Percentiles rank a stretch among this genome's conserved stretches.
These are phyloP conservation scores for Apotomis capreana DNA, from an alignment of 2,888 invertebrate genomes.

Conservation along the genomic window DNA sequence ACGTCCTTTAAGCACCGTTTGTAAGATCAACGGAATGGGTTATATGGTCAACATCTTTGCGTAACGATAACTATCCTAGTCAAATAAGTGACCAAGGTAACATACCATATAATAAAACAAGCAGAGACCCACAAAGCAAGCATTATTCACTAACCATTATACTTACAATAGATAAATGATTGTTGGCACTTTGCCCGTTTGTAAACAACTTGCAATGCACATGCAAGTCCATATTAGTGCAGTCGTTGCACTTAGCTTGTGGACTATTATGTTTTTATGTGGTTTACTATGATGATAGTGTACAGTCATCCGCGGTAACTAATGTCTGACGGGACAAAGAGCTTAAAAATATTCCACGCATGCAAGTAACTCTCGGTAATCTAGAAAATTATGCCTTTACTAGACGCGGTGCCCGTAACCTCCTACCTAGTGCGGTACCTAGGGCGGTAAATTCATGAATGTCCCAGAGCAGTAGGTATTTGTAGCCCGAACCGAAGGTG, in stretches of 20 bases:
- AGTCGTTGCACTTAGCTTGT: neutral
- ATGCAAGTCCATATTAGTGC: conserved; percentile 8
- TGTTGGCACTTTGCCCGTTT: conserved; percentile 15
- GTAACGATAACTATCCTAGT: neutral
- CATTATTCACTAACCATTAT: conserved; percentile 14
- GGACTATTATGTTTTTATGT: conserved; percentile 4
- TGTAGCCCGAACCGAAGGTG: too few species aligned
- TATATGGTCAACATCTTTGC: too few species aligned
- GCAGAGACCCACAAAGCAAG: conserved; percentile 2
- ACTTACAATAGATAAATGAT: neutral
- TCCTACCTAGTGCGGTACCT: too few species aligned
- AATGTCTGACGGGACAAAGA: neutral
- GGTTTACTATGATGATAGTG: neutral
- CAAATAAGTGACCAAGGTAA: conserved; percentile 5
- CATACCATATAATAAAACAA: conserved; percentile 8
- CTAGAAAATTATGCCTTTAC: too few species aligned
- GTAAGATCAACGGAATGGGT: too few species aligned
- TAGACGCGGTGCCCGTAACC: too few species aligned
- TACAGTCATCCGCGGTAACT: neutral
- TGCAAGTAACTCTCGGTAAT: too few species aligned
- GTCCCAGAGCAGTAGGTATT: too few species aligned
- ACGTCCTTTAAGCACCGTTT: too few species aligned
- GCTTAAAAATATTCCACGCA: too few species aligned
- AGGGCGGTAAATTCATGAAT: too few species aligned
- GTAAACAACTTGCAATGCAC: conserved; percentile 11